Evolutionary conservation across 1,140 invertebrate genomes (phyloP).

Genomic region (Bombus terrestris): DNA sequence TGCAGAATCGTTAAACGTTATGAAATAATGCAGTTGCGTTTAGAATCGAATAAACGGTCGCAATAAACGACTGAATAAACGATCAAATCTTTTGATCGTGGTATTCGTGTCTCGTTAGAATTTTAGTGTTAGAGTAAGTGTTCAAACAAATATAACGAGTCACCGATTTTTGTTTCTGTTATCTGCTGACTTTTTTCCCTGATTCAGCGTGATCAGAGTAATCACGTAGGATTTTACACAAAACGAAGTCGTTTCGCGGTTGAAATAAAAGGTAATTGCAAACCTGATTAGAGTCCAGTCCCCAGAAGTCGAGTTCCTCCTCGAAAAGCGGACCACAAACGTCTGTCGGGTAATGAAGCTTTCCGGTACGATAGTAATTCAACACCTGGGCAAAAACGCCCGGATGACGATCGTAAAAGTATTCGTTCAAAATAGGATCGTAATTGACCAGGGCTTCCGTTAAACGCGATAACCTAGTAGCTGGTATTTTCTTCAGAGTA

Average conservation of each 20-base stretch:
- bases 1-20: neutral
- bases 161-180: neutral
- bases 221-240: neutral
- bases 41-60: neutral
- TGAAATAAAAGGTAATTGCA: constrained; percentile 79
- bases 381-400: constrained; percentile 98
- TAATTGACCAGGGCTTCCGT: constrained; percentile 96
- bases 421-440: constrained; percentile 98
- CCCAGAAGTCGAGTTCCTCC: constrained; percentile 98
- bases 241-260: neutral
- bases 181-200: neutral
- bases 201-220: neutral
- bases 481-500: constrained; percentile 96
- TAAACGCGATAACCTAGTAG: constrained; percentile 93
- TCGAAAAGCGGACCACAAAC: constrained; percentile 99
- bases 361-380: constrained; percentile 97
- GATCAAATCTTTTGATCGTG: too few relatives aligned
- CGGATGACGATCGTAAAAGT: constrained; percentile 99
- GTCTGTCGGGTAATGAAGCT: constrained; percentile 98
- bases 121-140: neutral
- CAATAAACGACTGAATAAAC: too few relatives aligned
- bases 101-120: neutral
- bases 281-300: constrained; percentile 97
- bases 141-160: neutral
- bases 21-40: neutral